Base-by-base conservation (phyloP, 2,113 vertebrate genomes). In the Sminthopsis crassicaudata region DNA sequence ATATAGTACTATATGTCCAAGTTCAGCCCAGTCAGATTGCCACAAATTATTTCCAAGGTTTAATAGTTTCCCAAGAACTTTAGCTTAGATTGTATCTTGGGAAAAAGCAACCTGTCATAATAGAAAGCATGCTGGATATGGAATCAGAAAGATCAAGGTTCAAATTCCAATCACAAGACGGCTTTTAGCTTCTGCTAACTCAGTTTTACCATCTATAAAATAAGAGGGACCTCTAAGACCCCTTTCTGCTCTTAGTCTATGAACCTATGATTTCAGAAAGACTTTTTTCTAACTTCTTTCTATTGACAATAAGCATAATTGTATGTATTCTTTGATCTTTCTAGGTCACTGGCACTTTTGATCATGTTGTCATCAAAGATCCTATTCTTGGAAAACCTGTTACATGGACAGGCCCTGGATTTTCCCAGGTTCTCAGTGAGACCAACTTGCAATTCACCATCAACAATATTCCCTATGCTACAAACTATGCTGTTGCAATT, bases 401-500 rank as follows among this genome's bases (percentile, higher is more conserved):
- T 60, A 99, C 98, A 0, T 99, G 99, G 99, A 99, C 99, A 0
- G 99, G 99, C 23, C 98, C 97, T 0, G 99, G 99, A 95, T 99
- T 99, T 0, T 98, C 99, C 57, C 98, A 98, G 0, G 96, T 99
- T 53, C 97, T 98, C n/a, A 98, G 98, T 0, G 98, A 99, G 46
- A 97, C 98, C 2, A 99, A 99, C 50, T 98, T 99, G 91, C 98
- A 98, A 96, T 99, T 99, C 97, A 96, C 96, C 0, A 96, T 99
- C 91, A 97, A 93, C 96, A 99, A 99, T 19, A 54, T 99, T 54
- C 99, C 99, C 0, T 98, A 98, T 91, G 98, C 98, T 0, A 98
- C 99, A 98, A 98, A 99, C 57, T 99, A 99, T 90, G 96, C 98
- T 46, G 90, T 99, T n/a, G 96, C 98, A 0, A 97, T 99, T 96